Evolutionary conservation across 2,113 vertebrate species (phyloP).

Genomic region (Ovis canadensis): DNA sequence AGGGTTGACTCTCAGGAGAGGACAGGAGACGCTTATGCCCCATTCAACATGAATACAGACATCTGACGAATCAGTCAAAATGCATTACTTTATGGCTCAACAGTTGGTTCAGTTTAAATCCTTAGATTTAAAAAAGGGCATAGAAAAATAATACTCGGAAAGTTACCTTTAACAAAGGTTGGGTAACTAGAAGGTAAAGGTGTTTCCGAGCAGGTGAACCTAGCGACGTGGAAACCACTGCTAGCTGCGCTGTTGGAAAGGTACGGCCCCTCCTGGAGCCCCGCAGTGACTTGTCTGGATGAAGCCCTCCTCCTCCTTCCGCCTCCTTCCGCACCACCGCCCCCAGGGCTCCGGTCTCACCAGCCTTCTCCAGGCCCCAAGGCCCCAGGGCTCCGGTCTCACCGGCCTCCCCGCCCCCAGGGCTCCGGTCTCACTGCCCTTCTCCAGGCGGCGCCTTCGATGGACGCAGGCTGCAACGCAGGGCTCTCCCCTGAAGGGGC

Average conservation of each 20-base stretch:
- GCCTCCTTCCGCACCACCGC: too few relatives aligned
- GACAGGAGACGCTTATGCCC: neutral
- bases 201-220: neutral
- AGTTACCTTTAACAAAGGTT: neutral
- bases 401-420: fast-evolving
- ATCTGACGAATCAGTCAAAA: too few relatives aligned
- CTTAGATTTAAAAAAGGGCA: neutral
- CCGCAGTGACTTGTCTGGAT: fast-evolving
- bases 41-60: neutral
- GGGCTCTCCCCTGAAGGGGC: too few relatives aligned
- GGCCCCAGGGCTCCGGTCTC: fast-evolving
- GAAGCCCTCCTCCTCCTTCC: neutral
- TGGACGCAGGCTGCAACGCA: too few relatives aligned
- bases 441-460: too few relatives aligned
- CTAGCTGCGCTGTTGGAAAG: neutral
- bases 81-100: neutral
- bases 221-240: fast-evolving
- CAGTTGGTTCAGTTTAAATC: neutral
- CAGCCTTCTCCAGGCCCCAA: fast-evolving
- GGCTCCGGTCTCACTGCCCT: too few relatives aligned
- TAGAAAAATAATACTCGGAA: neutral
- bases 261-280: neutral
- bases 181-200: neutral
- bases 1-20: neutral
- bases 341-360: fast-evolving